These are phyloP conservation scores for Pangasius krempfi DNA, from an alignment of 2,797 vertebrate species.

Conservation along the genomic window DNA sequence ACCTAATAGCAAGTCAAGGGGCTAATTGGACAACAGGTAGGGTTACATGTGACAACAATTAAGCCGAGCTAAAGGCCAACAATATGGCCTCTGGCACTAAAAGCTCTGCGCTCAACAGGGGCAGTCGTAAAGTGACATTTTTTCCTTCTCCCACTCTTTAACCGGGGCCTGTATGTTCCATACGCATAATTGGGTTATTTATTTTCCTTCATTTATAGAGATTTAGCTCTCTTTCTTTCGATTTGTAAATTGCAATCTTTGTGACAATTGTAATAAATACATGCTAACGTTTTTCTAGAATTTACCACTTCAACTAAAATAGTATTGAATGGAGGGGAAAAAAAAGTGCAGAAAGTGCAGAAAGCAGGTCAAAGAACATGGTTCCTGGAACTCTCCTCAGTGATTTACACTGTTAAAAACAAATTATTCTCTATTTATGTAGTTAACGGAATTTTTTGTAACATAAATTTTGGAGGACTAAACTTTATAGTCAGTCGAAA, in stretches of 20 bases:
- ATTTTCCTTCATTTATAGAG: conserved; percentile 36
- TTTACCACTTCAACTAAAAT: conserved; percentile 2
- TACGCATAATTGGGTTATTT: conserved; percentile 28
- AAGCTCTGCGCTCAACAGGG: conserved; percentile 53
- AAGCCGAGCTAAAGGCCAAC: conserved; percentile 72
- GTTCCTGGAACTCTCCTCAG: background rate
- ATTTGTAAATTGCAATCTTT: conserved; percentile 2
- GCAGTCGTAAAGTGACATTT: conserved; percentile 55
- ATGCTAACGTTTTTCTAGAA: background rate
- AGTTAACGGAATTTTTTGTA: background rate
- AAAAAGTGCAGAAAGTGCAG: background rate
- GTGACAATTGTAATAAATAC: conserved; percentile 2
- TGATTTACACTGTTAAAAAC: conserved; percentile 14
- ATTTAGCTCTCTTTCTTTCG: conserved; percentile 3
- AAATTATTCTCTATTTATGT: background rate
- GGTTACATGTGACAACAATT: conserved; percentile 85
- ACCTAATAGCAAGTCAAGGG: conserved; percentile 76
- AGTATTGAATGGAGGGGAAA: background rate
- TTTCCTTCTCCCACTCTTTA: conserved; percentile 53
- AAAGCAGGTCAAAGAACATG: background rate
- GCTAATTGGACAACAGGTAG: conserved; percentile 81
- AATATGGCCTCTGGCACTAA: conserved; percentile 68
- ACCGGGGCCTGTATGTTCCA: conserved; percentile 36
- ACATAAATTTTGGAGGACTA: background rate
- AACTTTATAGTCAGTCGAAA: background rate